These are phyloP conservation scores for Chascanopsetta lugubris DNA, from an alignment of 2,113 vertebrate species.

Conservation along the genomic window DNA sequence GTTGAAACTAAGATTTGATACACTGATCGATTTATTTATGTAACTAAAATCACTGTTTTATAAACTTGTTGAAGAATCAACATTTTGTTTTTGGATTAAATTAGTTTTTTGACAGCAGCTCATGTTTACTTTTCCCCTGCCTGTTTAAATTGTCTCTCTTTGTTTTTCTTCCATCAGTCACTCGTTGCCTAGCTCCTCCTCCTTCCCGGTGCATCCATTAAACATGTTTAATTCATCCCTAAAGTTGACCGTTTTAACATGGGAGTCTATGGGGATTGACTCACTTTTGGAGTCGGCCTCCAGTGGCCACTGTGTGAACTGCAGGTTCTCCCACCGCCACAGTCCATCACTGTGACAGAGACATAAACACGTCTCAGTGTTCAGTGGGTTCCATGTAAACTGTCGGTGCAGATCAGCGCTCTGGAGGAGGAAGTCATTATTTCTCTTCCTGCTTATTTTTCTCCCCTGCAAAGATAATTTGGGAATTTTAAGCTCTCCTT, in stretches of 20 bases:
- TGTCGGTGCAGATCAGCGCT: background rate
- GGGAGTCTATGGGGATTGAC: too few relatives aligned
- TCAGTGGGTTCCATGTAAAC: background rate
- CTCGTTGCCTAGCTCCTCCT: too few relatives aligned
- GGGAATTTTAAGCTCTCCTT: constrained; percentile 31
- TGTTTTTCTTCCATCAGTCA: background rate
- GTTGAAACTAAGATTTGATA: constrained; percentile 99
- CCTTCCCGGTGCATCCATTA: too few relatives aligned
- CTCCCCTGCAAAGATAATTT: constrained; percentile 34
- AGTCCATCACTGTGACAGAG: too few relatives aligned
- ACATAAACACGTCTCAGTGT: background rate
- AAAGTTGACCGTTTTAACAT: too few relatives aligned
- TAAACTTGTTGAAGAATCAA: constrained; percentile 96
- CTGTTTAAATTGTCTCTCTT: background rate
- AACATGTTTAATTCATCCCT: too few relatives aligned
- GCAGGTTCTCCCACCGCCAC: too few relatives aligned
- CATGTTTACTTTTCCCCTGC: constrained; percentile 11
- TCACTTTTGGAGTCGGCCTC: too few relatives aligned
- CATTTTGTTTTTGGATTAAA: constrained; percentile 98
- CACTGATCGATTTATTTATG: constrained; percentile 99
- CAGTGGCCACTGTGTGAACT: too few relatives aligned
- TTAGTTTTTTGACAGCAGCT: constrained; percentile 96
- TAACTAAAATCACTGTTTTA: constrained; percentile 99
- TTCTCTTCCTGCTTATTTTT: constrained; percentile 23
- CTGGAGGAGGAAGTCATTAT: constrained; percentile 21